Base-by-base conservation (phyloP, 37 sponge, comb jelly and placozoan species). In the Beroe forskalii region DNA sequence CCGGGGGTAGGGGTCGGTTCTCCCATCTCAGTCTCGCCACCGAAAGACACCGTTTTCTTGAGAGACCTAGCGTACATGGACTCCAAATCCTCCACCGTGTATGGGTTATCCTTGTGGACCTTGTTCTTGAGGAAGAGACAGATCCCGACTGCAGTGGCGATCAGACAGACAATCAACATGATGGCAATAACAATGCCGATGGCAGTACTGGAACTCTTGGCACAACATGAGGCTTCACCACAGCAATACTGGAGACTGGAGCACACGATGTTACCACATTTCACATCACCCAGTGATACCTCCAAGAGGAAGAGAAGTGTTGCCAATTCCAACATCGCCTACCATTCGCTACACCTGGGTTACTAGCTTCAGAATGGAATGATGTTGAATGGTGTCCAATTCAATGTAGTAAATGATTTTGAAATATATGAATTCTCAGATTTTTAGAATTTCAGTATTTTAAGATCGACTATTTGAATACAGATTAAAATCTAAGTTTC, bases 21-120 rank as follows among this genome's bases (percentile, higher is more conserved):
- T 22, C 20, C 44, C 30, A 80, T 1, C 86, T 80, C 86, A 4
- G 55, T 80, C 48, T 80, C 86, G 3, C 86, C 86, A 4, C 86
- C 55, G 27, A 80, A 80, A 14, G 55, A 44, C 0, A 80, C 86
- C 9, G 20, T 35, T 42, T 80, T 80, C 40, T 80, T 80, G 30
- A 80, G 86, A 48, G 86, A 80, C n/a, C 86, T 3, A 48, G 86
- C 44, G 48, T 80, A 80, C 86, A 80, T 80, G 24, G 40, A 38
- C 86, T 80, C 86, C 30, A 80, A 19, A 80, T 80, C 86, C 14
- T 80, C 86, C 86, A 80, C 86, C 3, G 86, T 80, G 55, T 80
- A 80, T 9, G 27, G 55, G 86, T 25, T 44, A 43, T 80, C 86
- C 86, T 80, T 80, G 86, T 80, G 86, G 8, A 80, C 86, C 86